Conservation (phyloP, 2,113 vertebrate genomes). For the Prolemur simus region DNA sequence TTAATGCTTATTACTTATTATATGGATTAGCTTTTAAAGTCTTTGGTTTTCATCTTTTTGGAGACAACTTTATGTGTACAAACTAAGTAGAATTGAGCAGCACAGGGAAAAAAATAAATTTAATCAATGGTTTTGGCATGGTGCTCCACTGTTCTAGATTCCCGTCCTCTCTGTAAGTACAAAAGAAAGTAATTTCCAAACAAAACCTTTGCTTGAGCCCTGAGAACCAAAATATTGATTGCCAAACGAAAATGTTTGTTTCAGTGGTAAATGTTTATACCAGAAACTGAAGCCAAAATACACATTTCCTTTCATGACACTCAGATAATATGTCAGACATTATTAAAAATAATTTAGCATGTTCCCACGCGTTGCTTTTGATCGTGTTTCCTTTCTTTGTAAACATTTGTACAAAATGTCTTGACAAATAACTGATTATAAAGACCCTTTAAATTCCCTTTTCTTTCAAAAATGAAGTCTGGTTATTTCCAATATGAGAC, state of each 20-base stretch:
- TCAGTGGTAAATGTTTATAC: conserved; percentile 10
- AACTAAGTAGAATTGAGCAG: neutral
- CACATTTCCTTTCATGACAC: neutral
- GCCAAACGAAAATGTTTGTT: conserved; percentile 36
- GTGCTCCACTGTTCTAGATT: neutral
- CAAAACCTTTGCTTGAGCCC: neutral
- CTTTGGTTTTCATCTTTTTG: neutral
- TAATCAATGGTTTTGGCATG: neutral
- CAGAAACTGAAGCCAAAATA: conserved; percentile 21
- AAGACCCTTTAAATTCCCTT: neutral
- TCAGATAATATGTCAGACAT: neutral
- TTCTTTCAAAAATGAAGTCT: neutral
- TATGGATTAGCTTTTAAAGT: neutral
- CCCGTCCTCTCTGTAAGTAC: neutral
- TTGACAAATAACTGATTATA: neutral
- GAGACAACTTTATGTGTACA: neutral
- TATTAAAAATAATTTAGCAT: conserved; percentile 44
- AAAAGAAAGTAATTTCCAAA: conserved; percentile 14
- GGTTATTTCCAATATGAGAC: neutral
- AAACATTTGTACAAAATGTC: conserved; percentile 34
- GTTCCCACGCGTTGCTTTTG: conserved; percentile 6
- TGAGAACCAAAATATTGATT: conserved; percentile 40
- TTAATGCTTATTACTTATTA: neutral
- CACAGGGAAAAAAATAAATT: neutral
- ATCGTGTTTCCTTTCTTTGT: conserved; percentile 33